Conservation (phyloP, 2,888 invertebrate genomes). For the Pandemis cinnamomeana region DNA sequence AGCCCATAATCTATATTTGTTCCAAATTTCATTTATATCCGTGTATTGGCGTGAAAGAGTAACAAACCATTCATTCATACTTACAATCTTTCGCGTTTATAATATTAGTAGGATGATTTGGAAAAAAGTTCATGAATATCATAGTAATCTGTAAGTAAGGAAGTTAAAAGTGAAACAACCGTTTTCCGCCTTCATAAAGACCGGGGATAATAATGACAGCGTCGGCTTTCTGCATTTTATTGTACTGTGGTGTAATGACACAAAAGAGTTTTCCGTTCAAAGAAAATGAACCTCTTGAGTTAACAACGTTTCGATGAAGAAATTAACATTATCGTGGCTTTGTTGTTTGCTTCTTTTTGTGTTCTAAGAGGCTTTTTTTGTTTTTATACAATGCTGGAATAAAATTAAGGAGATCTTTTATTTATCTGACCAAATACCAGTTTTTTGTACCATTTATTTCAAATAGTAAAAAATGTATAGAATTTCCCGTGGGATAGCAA, state of each 20-base stretch:
- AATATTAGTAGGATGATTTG: no score
- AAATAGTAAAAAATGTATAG: no score
- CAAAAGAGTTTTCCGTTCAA: constrained; percentile 20
- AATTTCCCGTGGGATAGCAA: no score
- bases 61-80: no score
- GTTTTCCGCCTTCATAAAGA: background rate
- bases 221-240: constrained; percentile 1
- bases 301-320: constrained; percentile 27
- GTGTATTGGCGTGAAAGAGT: no score
- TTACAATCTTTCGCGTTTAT: no score
- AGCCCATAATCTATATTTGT: no score
- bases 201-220: background rate
- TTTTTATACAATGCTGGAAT: no score
- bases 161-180: background rate
- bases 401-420: no score
- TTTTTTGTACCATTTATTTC: no score
- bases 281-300: constrained; percentile 16
- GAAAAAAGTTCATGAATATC: background rate
- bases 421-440: no score
- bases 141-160: background rate
- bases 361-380: background rate
- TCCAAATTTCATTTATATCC: no score
- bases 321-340: constrained; percentile 20
- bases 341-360: constrained; percentile 1
- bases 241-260: constrained; percentile 20